These are phyloP conservation scores for Frankliniella fusca DNA, from an alignment of 2,888 invertebrate species.

Conservation along the genomic window DNA sequence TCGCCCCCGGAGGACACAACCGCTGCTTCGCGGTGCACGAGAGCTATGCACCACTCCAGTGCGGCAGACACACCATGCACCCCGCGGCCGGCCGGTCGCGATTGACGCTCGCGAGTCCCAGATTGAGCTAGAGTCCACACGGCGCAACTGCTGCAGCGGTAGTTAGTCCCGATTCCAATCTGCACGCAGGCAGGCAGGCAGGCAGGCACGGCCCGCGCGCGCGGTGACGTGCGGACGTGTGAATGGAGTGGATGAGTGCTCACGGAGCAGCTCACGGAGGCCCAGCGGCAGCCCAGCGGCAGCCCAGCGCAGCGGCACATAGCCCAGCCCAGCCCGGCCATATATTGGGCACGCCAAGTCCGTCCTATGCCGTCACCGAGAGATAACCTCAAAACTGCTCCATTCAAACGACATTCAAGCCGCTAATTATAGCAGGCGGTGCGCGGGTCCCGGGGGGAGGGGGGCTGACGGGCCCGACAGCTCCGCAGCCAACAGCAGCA, in stretches of 20 bases:
- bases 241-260: slow-evolving; percentile 18
- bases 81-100: no score
- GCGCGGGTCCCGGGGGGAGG: background rate
- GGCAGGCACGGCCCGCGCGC: no score
- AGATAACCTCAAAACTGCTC: slow-evolving; percentile 21
- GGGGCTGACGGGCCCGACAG: background rate
- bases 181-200: no score
- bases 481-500: background rate
- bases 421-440: slow-evolving; percentile 21
- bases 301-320: background rate
- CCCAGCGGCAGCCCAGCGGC: background rate
- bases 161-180: background rate
- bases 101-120: no score
- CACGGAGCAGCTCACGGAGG: background rate
- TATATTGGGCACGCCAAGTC: background rate
- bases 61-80: background rate
- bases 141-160: no score
- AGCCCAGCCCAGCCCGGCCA: background rate
- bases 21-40: background rate
- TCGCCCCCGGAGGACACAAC: no score
- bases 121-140: no score
- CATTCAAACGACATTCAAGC: slow-evolving; percentile 19
- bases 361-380: background rate
- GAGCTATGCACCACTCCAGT: background rate
- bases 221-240: background rate